Evolutionary conservation across 92 coral and sea anemone species (phyloP).

Genomic region (Zoanthus gigantus): DNA sequence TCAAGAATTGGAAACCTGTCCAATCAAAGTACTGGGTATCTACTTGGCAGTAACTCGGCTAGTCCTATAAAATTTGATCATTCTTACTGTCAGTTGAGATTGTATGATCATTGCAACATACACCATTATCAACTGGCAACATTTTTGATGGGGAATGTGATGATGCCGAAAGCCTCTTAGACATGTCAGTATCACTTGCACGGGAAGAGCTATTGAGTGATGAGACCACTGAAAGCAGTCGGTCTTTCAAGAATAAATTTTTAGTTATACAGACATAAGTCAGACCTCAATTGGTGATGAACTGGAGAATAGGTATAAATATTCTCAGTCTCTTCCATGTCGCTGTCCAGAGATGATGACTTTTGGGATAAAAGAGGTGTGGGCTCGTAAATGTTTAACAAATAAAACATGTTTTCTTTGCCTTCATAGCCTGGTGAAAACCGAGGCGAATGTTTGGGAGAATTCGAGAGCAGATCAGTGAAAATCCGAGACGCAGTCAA

Average conservation of each 20-base stretch:
- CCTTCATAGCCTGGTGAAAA: no score
- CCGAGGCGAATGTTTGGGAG: no score
- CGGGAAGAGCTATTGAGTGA: slow-evolving; percentile 39
- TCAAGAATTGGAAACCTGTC: slow-evolving; percentile 31
- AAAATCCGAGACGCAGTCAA: no score
- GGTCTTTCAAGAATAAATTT: slow-evolving; percentile 5
- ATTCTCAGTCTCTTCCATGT: not conserved
- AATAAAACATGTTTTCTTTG: no score
- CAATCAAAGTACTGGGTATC: not conserved
- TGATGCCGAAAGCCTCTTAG: not conserved
- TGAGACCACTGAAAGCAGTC: slow-evolving; percentile 35
- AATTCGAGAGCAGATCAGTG: no score
- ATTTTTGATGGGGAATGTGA: not conserved
- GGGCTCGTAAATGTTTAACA: slow-evolving; percentile 21
- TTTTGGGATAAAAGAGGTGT: slow-evolving; percentile 36
- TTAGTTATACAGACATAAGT: slow-evolving; percentile 22
- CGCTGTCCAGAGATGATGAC: slow-evolving; percentile 36
- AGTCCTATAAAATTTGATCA: slow-evolving; percentile 10
- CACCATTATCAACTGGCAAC: not conserved
- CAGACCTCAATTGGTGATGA: not conserved
- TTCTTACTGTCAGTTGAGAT: slow-evolving; percentile 37
- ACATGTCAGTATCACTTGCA: slow-evolving; percentile 25
- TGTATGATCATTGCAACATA: slow-evolving; percentile 14
- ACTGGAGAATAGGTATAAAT: not conserved
- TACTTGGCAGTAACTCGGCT: not conserved